phyloP scores from a whole-genome alignment of 2,888 invertebrate genomes.

The Sepioteuthis lessoniana region DNA sequence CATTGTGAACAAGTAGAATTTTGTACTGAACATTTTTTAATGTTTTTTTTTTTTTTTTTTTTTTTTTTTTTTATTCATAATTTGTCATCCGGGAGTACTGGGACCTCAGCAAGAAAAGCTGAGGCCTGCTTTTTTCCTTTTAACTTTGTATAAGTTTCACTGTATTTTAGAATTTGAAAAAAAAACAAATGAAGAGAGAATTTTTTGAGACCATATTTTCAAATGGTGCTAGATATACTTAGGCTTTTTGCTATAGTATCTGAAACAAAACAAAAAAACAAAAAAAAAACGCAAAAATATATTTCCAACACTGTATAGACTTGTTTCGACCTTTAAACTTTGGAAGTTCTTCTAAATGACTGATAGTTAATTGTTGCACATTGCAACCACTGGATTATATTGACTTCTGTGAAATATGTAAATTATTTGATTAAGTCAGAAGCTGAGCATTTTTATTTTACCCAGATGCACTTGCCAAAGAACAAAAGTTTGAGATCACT shows the following conservation, averaged over 20 bases:
- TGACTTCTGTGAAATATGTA: slow-evolving; percentile 8
- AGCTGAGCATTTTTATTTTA: not conserved
- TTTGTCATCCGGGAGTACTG: slow-evolving; percentile 41
- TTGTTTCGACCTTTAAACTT: slow-evolving; percentile 33
- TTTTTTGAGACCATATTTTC: slow-evolving; percentile 36
- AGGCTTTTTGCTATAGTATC: slow-evolving; percentile 42
- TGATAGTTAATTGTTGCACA: slow-evolving; percentile 21
- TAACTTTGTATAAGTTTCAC: not conserved
- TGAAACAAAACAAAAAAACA: not conserved
- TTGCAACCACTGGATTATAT: slow-evolving; percentile 23
- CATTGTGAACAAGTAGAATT: slow-evolving; percentile 25
- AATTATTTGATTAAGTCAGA: slow-evolving; percentile 16
- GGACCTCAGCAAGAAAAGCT: not conserved
- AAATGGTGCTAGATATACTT: slow-evolving; percentile 47
- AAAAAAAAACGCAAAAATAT: not conserved
- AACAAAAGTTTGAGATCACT: slow-evolving; percentile 21
- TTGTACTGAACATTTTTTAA: slow-evolving; percentile 36
- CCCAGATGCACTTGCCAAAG: slow-evolving; percentile 1
- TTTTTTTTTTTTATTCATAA: not conserved
- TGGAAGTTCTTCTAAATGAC: slow-evolving; percentile 9
- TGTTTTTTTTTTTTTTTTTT: not conserved
- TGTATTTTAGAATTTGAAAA: not conserved
- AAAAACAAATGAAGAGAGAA: not conserved
- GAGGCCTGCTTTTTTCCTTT: slow-evolving; percentile 8
- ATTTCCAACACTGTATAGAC: slow-evolving; percentile 11